Evolutionary conservation across 2,797 vertebrate species (phyloP).

Genomic region (Pelochelys cantorii): DNA sequence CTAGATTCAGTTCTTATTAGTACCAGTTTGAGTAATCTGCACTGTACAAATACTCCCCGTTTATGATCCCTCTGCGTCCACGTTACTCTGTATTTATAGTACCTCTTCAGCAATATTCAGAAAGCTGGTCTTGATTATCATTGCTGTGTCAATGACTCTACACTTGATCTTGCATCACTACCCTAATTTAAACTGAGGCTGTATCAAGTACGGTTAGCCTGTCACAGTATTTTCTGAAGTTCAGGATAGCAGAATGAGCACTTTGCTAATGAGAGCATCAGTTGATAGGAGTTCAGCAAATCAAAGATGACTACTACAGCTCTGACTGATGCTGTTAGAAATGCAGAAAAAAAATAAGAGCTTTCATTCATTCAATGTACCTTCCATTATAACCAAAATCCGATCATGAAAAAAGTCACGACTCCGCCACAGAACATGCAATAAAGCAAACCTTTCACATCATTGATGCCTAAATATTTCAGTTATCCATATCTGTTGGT

Average conservation of each 20-base stretch:
- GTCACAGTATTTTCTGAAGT: accelerated
- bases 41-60: not conserved
- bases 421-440: accelerated
- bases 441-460: not conserved
- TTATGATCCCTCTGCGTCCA: not conserved
- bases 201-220: not conserved
- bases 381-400: not conserved
- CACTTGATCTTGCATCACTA: not conserved
- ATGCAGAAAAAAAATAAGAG: accelerated
- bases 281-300: not conserved
- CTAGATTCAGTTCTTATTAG: not conserved
- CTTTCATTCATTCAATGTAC: not conserved
- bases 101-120: not conserved
- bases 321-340: accelerated
- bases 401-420: not conserved
- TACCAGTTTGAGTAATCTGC: accelerated
- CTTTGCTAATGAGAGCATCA: not conserved
- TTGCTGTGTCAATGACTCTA: not conserved
- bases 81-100: not conserved
- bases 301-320: not conserved
- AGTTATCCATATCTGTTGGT: not conserved
- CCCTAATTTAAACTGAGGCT: not conserved
- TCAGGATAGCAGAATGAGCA: not conserved
- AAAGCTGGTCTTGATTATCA: not conserved
- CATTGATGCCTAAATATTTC: not conserved